phyloP scores from a whole-genome alignment of 2,113 vertebrate genomes.

The Phainopepla nitens region DNA sequence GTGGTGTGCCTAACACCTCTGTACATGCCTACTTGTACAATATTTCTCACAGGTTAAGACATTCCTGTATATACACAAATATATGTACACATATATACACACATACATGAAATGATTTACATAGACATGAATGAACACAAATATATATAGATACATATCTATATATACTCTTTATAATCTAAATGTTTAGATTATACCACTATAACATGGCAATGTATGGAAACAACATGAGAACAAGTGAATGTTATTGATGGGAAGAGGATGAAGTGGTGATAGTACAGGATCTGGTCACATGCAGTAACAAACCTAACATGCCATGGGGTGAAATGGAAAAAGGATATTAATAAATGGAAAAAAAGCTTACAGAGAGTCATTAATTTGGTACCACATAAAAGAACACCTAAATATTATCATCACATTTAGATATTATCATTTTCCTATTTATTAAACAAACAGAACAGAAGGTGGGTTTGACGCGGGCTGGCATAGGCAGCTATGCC shows the following conservation, averaged over 20 bases:
- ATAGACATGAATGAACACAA: neutral
- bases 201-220: neutral
- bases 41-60: neutral
- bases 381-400: neutral
- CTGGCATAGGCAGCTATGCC: neutral
- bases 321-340: neutral
- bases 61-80: neutral
- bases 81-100: neutral
- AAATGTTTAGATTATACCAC: neutral
- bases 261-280: neutral
- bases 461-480: neutral
- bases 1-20: neutral
- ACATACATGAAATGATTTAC: neutral
- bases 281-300: neutral
- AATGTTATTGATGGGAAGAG: neutral
- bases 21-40: neutral
- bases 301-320: neutral
- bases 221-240: neutral
- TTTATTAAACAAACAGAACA: neutral
- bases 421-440: neutral
- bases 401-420: neutral
- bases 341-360: neutral
- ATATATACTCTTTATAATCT: neutral
- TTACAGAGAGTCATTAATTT: neutral
- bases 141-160: slow-evolving; percentile 48